These are phyloP conservation scores for Bedellia somnulentella DNA, from an alignment of 2,888 invertebrate species.

Conservation along the genomic window DNA sequence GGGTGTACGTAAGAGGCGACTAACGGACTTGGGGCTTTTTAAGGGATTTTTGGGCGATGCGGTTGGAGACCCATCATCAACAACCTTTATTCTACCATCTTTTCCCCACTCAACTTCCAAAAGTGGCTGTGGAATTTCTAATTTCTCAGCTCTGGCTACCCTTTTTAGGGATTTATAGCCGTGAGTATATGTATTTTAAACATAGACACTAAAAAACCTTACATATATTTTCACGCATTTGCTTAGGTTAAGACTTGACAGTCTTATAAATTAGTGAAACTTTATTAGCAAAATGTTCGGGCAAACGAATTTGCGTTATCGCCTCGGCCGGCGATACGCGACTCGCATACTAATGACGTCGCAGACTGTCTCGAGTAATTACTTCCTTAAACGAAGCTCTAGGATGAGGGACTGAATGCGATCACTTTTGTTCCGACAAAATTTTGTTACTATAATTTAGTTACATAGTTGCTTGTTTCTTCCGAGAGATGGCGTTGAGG, in stretches of 20 bases:
- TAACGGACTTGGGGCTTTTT: too few species aligned
- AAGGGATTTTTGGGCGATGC: too few species aligned
- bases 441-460: slow-evolving; percentile 35
- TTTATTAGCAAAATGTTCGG: slow-evolving; percentile 59
- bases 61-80: too few species aligned
- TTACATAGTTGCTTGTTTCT: slow-evolving; percentile 21
- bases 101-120: too few species aligned
- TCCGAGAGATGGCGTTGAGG: background rate
- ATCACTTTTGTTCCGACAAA: slow-evolving; percentile 36
- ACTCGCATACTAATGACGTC: slow-evolving; percentile 45
- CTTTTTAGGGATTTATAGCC: too few species aligned
- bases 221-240: too few species aligned
- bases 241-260: slow-evolving; percentile 46
- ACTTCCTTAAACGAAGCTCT: slow-evolving; percentile 53
- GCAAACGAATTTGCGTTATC: slow-evolving; percentile 61
- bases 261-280: slow-evolving; percentile 60
- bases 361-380: slow-evolving; percentile 36
- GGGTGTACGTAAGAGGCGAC: too few species aligned
- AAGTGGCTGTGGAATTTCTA: too few species aligned
- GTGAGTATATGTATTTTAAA: too few species aligned
- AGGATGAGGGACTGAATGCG: slow-evolving; percentile 22
- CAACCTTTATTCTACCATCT: too few species aligned
- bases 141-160: too few species aligned
- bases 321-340: slow-evolving; percentile 40
- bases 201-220: too few species aligned